Evolutionary conservation across 2,888 invertebrate genomes (phyloP).

Genomic region (Dicroscelio sp.): DNA sequence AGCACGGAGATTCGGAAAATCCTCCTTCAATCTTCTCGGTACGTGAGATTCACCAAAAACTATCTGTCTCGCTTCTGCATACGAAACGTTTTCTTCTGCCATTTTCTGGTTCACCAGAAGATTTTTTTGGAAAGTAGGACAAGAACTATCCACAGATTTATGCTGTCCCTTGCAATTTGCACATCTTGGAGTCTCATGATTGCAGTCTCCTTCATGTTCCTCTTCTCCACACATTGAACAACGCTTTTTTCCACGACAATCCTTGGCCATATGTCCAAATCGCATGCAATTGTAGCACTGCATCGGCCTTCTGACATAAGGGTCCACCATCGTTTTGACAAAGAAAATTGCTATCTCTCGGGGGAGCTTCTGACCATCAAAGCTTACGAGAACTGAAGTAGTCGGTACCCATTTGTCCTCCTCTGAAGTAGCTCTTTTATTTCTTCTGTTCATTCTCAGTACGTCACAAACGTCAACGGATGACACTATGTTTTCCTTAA

Average conservation of each 20-base stretch:
- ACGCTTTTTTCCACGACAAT: background rate
- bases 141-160: background rate
- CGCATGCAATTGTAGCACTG: slow-evolving; percentile 44
- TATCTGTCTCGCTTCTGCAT: no score
- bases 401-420: slow-evolving; percentile 53
- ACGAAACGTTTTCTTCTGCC: no score
- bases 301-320: slow-evolving; percentile 11
- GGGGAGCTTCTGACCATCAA: slow-evolving; percentile 23
- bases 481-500: background rate
- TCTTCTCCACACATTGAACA: background rate
- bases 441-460: background rate
- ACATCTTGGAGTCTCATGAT: background rate
- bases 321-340: slow-evolving; percentile 25
- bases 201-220: background rate
- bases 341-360: slow-evolving; percentile 24
- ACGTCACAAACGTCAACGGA: background rate
- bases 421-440: background rate
- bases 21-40: no score
- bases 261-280: slow-evolving; percentile 34
- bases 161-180: background rate
- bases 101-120: no score
- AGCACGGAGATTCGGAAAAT: no score
- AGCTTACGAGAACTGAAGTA: slow-evolving; percentile 25
- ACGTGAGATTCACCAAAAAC: no score
- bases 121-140: background rate